Evolutionary conservation across 2,113 vertebrate genomes (phyloP).

Genomic region (Maccullochella peelii): DNA sequence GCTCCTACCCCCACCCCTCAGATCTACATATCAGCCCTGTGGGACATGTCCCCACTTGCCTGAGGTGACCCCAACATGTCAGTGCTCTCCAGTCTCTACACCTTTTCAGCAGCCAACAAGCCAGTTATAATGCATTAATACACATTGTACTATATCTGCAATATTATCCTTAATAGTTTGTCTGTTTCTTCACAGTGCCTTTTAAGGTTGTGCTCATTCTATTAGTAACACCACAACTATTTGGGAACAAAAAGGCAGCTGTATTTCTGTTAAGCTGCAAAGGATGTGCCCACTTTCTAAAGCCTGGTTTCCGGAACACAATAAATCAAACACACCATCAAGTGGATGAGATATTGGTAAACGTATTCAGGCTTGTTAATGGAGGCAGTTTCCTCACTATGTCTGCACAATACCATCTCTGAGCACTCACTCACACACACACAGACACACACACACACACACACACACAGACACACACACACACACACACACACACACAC

Average conservation of each 20-base stretch:
- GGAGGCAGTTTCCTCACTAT: conserved; percentile 31
- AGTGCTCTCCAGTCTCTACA: background rate
- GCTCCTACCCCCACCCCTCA: background rate
- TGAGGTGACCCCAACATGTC: conserved; percentile 21
- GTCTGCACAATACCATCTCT: conserved; percentile 43
- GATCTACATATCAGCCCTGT: conserved; percentile 11
- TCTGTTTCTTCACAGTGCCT: background rate
- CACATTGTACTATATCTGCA: background rate
- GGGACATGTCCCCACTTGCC: conserved; percentile 19
- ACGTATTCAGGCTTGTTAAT: conserved; percentile 46
- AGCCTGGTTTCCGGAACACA: conserved; percentile 8
- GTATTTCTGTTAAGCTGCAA: conserved; percentile 32
- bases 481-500: conserved; percentile 43
- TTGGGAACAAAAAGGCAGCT: conserved; percentile 39
- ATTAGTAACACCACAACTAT: conserved; percentile 12
- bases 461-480: conserved; percentile 38
- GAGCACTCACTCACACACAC: conserved; percentile 12
- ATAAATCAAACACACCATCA: conserved; percentile 47
- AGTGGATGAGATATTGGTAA: conserved; percentile 37
- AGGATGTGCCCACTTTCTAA: conserved; percentile 39
- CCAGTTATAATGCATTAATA: background rate
- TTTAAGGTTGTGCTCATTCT: conserved; percentile 2
- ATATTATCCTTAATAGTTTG: background rate
- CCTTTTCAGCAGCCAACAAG: conserved; percentile 1
- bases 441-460: background rate